Base-by-base conservation (phyloP, 2,888 invertebrate genomes). In the Ichneumon xanthorius region DNA sequence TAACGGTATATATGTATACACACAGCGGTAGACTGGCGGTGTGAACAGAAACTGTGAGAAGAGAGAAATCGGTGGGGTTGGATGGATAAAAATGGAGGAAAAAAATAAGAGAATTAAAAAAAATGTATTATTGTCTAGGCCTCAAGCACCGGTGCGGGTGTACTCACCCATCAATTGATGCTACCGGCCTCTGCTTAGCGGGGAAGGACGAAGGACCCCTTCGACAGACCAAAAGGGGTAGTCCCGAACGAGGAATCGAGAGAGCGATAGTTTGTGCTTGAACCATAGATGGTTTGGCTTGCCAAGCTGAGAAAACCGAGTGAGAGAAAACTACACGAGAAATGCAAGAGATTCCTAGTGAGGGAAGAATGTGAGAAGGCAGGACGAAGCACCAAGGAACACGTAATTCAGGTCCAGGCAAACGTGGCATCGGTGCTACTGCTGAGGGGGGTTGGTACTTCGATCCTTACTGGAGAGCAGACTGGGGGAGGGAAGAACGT, bases 21-120 rank as follows among this genome's bases (percentile, higher is more conserved):
- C 50, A 71, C 55, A 53, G 65, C 4, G 58, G 22, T 11, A 6
- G 16, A 11, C 30, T 65, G 30, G 22, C 30, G 76, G 75, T 76
- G 80, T 80, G 80, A 63, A 55, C 61, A 45, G 84, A 84, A 77
- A 73, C 71, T 71, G 84, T 78, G 81, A 73, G 67, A 78, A 76
- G 53, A 72, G 16, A 72, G 61, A 80, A 45, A 33, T 19, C 11
- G 53, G 48, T 61, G 7, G 4, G 6, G 61, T 14, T 58, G 55
- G 61, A 48, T 4, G 76, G 76, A 77, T 63, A 61, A 82, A 58
- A 79, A 71, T 81, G 72, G 84, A 84, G 84, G 58, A 75, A 84
- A 77, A 85, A 87, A 87, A 82, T 83, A 79, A 86, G 85, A 78
- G 87, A 85, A 88, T 87, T 86, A 80, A 85, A 61, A 86, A 80